These are phyloP conservation scores for Ophiodon elongatus DNA, from an alignment of 2,113 vertebrate species.

Conservation along the genomic window DNA sequence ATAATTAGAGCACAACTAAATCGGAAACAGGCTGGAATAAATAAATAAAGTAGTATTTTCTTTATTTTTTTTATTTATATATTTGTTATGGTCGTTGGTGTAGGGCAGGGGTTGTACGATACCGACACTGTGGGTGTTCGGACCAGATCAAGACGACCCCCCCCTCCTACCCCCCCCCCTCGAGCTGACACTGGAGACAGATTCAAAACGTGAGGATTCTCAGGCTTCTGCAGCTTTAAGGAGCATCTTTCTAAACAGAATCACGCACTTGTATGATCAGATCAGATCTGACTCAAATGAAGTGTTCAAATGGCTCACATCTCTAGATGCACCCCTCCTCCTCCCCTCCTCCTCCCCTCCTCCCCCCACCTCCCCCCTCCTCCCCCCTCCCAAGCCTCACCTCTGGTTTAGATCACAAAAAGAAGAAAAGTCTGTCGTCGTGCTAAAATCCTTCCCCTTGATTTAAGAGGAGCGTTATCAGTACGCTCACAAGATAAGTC, in stretches of 20 bases:
- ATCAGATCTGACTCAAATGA: not conserved
- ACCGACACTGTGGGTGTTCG: not conserved
- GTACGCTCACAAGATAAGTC: not conserved
- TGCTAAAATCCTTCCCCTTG: not conserved
- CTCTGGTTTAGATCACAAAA: not conserved
- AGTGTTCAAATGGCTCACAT: not conserved
- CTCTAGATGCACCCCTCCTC: too few relatives aligned
- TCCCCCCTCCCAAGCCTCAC: not conserved
- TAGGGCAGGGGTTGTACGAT: not conserved
- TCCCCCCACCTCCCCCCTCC: too few relatives aligned
- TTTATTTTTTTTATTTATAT: not conserved
- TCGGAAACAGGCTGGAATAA: not conserved
- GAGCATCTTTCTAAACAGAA: too few relatives aligned
- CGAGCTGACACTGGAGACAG: too few relatives aligned
- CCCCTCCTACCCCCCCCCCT: not conserved
- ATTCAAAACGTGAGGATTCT: too few relatives aligned
- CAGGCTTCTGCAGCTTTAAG: too few relatives aligned
- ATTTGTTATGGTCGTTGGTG: not conserved
- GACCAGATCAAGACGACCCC: not conserved
- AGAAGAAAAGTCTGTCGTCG: not conserved
- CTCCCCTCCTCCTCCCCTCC: not conserved
- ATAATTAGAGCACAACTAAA: conserved; percentile 36
- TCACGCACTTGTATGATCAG: too few relatives aligned
- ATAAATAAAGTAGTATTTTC: not conserved
- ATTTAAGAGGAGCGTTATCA: not conserved